Percentiles rank a stretch among this genome's conserved stretches.
Conservation (phyloP, 2,797 vertebrate genomes). For the Chelmon rostratus region DNA sequence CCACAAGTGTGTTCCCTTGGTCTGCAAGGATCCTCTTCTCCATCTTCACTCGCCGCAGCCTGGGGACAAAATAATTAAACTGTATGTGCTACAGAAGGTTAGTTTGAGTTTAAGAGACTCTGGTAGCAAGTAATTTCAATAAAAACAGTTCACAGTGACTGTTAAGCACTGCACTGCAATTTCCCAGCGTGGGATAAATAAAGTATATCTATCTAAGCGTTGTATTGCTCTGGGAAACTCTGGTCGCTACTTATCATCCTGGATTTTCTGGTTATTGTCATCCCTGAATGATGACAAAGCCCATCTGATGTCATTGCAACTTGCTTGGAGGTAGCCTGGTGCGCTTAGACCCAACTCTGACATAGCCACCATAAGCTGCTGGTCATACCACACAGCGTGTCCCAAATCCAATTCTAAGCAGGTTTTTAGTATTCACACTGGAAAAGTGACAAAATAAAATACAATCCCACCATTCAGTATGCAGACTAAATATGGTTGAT, state of each 20-base stretch:
- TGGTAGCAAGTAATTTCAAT: no score
- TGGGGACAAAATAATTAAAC: conserved; percentile 60
- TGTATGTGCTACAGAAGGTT: not conserved
- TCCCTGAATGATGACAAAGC: no score
- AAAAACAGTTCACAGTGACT: not conserved
- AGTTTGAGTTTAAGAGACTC: not conserved
- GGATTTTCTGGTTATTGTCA: no score
- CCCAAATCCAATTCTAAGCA: not conserved
- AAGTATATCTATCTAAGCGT: no score
- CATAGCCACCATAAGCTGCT: not conserved
- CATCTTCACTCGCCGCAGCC: conserved; percentile 93
- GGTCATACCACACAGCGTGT: not conserved
- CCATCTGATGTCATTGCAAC: no score
- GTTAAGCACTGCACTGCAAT: no score
- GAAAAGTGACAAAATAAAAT: not conserved
- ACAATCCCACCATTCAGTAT: not conserved
- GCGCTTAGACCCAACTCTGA: no score
- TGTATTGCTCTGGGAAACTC: no score
- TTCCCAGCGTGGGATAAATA: no score
- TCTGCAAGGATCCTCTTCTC: conserved; percentile 94
- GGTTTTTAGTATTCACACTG: not conserved
- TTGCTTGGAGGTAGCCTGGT: no score
- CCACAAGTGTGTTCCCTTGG: conserved; percentile 93
- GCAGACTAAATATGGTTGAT: not conserved
- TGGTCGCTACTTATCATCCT: no score